These are phyloP conservation scores for Drosophila gunungcola DNA, from an alignment of 1,140 invertebrate genomes.

Conservation along the genomic window DNA sequence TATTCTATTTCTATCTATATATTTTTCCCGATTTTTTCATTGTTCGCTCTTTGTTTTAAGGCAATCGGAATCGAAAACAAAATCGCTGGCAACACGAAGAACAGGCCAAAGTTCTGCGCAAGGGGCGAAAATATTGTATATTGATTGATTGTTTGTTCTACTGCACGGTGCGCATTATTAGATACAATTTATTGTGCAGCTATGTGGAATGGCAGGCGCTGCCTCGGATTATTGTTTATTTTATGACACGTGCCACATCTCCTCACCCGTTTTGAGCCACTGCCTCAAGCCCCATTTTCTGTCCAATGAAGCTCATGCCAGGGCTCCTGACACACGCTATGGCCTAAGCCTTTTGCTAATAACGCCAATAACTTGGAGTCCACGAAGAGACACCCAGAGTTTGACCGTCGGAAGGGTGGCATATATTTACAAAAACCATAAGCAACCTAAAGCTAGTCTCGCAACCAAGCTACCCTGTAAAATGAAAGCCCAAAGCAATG, in stretches of 20 bases:
- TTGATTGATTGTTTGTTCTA: constrained; percentile 82
- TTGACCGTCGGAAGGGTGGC: constrained; percentile 13
- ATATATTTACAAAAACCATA: background rate
- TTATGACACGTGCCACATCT: constrained; percentile 73
- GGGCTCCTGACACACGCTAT: constrained; percentile 67
- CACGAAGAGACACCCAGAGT: constrained; percentile 15
- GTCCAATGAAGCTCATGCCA: constrained; percentile 30
- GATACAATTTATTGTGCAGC: constrained; percentile 81
- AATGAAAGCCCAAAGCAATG: background rate
- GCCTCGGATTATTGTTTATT: constrained; percentile 79
- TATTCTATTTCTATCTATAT: constrained; percentile 22
- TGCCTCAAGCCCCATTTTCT: constrained; percentile 12
- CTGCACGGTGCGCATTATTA: constrained; percentile 78
- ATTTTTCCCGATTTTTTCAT: constrained; percentile 24
- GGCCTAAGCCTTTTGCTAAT: constrained; percentile 78
- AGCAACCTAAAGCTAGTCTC: background rate
- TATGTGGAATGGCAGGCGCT: constrained; percentile 79
- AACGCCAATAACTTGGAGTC: constrained; percentile 69
- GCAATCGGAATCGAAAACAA: constrained; percentile 68
- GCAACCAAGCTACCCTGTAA: constrained; percentile 7
- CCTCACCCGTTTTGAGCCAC: constrained; percentile 8
- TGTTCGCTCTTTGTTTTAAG: constrained; percentile 70
- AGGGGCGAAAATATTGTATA: constrained; percentile 76
- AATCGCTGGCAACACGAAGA: constrained; percentile 25
- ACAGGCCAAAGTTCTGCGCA: constrained; percentile 18